These are phyloP conservation scores for Neomorphus geoffroyi DNA, from an alignment of 2,797 vertebrate genomes.

Conservation along the genomic window DNA sequence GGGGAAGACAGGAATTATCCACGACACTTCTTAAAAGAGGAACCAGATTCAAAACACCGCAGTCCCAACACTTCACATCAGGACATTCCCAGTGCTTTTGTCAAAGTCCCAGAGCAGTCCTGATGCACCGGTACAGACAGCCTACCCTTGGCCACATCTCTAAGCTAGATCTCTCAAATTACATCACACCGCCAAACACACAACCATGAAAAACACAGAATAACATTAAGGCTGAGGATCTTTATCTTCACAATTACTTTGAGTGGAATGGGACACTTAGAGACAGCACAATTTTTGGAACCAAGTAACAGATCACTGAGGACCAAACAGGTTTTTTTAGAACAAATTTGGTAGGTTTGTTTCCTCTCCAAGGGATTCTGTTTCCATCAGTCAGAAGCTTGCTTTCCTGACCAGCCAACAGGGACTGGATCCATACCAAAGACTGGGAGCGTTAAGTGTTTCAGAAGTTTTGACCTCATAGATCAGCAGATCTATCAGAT, in stretches of 20 bases:
- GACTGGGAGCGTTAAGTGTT: rapidly evolving
- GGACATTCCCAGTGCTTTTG: neutral
- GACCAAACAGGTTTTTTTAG: neutral
- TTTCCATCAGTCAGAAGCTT: neutral
- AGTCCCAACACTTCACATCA: neutral
- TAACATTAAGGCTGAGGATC: neutral
- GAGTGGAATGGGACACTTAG: neutral
- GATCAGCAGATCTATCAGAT: neutral
- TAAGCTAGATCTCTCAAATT: neutral
- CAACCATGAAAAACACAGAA: rapidly evolving
- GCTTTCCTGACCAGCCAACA: neutral
- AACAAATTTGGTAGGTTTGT: neutral
- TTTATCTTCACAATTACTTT: neutral
- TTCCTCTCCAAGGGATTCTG: neutral
- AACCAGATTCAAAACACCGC: neutral
- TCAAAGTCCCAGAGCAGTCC: neutral
- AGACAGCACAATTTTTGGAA: neutral
- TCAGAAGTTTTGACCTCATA: neutral
- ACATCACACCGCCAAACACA: neutral
- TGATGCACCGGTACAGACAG: neutral
- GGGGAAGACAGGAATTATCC: neutral
- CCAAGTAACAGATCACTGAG: neutral
- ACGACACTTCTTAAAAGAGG: neutral
- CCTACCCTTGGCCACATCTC: neutral
- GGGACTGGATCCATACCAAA: neutral